Evolutionary conservation across 2,888 invertebrate species (phyloP), one percentile per base, ranked within the genome.

Genomic region (Gandaritis pyraliata): DNA sequence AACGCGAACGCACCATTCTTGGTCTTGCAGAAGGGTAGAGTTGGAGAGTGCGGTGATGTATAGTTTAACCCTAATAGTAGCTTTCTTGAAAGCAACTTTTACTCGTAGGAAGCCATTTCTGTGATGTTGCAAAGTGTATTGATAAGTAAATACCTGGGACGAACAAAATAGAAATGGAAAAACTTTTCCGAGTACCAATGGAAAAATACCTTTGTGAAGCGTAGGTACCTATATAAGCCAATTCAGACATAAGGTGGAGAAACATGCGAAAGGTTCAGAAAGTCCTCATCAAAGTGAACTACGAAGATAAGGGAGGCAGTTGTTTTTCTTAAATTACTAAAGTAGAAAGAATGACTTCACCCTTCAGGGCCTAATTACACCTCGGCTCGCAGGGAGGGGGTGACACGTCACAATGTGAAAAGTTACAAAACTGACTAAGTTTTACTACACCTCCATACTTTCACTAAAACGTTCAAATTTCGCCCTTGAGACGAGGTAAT

Each of bases 371-470:
- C 77, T 87, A 83, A 86, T 87, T 83, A 84, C 76, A 16, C 48
- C 54, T 51, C 69, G 48, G 59, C 63, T 49, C 16, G 39, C 52
- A 7, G 51, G 41, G 58, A 54, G 30, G 47, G 53, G 74, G 77
- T 76, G 80, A 81, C 85, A 82, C 80, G 81, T 81, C 75, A 80
- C 86, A 82, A 86, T 85, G 83, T 78, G 79, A 79, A 86, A 86
- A 87, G 83, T 88, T 88, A 77, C 76, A 80, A 78, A 83, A 87
- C 81, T 78, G 81, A 80, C 78, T 78, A 80, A 80, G 76, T 81
- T 80, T 74, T 51, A 61, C 60, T 52, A 54, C 73, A 71, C 66
- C 66, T 67, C 70, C 74, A 73, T 73, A 68, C 61, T 41, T 48
- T 54, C 66, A 55, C 50, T 49, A 29, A 50, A 58, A 59, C 70